Base-by-base conservation (phyloP, 2,797 vertebrate genomes). In the Urosaurus nigricauda region DNA sequence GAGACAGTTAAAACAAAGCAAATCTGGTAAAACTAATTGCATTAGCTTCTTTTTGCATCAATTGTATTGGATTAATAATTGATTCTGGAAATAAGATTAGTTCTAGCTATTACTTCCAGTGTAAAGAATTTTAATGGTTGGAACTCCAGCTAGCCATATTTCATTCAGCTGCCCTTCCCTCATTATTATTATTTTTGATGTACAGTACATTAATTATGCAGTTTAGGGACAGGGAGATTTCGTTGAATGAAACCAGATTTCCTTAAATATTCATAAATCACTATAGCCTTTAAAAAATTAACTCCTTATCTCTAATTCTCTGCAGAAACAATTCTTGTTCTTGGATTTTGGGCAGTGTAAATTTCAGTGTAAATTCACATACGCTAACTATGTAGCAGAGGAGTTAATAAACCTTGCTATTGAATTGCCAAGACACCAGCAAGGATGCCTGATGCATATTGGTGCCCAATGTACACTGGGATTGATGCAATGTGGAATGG, bases 51-150 rank as follows among this genome's bases (percentile, higher is more conserved):
- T 93, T 81, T 88, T 73, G 16, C 89, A 90, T 92, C 56, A 89
- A 86, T 93, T 92, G 2, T 80, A 85, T 85, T 37, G 14, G 19
- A 89, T 53, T 83, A 89, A 92, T 82, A 90, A 84, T 83, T 60
- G 81, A 93, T 86, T 86, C 71, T 77, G 47, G 47, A 68, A 78
- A 83, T 8, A 56, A 83, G 43, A 35, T 84, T 84, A 77, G 19
- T 63, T 43, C 47, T 3, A n/a, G 47, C 40, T 86, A n/a, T 56
- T 68, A 29, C 63, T 88, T 70, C 17, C 14, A 35, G 12, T 40
- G 9, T 68, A 78, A 80, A 43, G 73, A 40, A 14, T 51, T 60
- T 82, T 75, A 70, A 35, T 43, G 26, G 63, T 60, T 80, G 24
- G 77, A 85, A 85, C 26, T 79, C 13, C 51, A 79, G 53, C 43